Conservation (phyloP, 2,888 invertebrate genomes). For the Sympetrum striolatum region DNA sequence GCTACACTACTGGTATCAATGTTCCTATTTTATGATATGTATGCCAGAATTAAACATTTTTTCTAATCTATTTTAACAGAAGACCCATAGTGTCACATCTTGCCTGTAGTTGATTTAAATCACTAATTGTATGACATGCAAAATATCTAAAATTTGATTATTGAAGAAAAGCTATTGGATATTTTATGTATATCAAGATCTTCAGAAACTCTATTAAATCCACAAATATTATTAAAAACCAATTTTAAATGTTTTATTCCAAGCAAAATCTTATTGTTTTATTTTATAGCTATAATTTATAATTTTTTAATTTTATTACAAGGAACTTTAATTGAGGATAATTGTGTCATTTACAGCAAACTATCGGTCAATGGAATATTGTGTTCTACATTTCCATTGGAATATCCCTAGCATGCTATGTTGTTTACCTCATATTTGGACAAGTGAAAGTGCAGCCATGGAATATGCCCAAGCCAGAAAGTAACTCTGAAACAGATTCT, state of each 20-base stretch:
- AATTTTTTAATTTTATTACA: too few species aligned
- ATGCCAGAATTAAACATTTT: too few species aligned
- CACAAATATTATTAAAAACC: neutral
- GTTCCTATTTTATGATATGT: too few species aligned
- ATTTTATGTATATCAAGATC: neutral
- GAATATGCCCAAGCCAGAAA: neutral
- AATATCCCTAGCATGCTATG: neutral
- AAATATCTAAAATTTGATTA: too few species aligned
- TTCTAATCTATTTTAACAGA: too few species aligned
- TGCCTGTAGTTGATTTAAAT: too few species aligned
- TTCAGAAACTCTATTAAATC: neutral
- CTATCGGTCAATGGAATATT: neutral
- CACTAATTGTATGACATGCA: too few species aligned
- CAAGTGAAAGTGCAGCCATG: constrained; percentile 2
- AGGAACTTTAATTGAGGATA: too few species aligned
- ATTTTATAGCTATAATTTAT: too few species aligned
- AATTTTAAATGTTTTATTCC: neutral
- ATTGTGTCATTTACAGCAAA: neutral
- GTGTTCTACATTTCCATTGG: neutral
- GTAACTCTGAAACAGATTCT: neutral
- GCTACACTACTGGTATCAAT: too few species aligned
- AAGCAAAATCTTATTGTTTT: too few species aligned
- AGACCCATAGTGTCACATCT: too few species aligned
- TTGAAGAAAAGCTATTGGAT: neutral
- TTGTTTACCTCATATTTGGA: neutral